Percentiles rank a stretch among this genome's conserved stretches.
phyloP scores from a whole-genome alignment of 2,797 vertebrate genomes.

The Sebastes glaucus region DNA sequence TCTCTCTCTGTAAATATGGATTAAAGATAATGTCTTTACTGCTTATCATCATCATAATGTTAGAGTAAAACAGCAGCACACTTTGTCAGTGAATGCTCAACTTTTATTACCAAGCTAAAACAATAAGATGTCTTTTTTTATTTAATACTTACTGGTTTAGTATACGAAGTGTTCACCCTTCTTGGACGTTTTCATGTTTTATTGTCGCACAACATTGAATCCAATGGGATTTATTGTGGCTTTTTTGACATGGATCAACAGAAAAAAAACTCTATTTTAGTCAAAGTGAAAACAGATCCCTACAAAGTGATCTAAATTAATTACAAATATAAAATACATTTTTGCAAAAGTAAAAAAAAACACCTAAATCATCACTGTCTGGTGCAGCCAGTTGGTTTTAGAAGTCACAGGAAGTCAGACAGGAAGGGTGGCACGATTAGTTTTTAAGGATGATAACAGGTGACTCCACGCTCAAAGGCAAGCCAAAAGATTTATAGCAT shows the following conservation, averaged over 20 bases:
- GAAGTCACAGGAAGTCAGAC: neutral
- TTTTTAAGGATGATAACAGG: neutral
- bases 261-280: neutral
- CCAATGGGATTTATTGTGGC: neutral
- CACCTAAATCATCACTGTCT: neutral
- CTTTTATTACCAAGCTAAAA: neutral
- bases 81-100: neutral
- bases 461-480: neutral
- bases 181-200: neutral
- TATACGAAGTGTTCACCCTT: neutral
- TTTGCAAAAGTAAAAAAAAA: neutral
- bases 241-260: neutral
- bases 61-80: neutral
- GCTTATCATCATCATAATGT: neutral
- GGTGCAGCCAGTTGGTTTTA: neutral
- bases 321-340: neutral
- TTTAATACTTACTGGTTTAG: neutral
- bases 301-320: neutral
- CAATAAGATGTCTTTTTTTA: neutral
- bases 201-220: neutral
- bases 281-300: neutral
- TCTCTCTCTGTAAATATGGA: neutral
- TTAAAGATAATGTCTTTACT: conserved; percentile 5
- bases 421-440: neutral
- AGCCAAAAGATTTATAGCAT: neutral